A percentile compares a stretch with the other conserved stretches of the same genome.
Evolutionary conservation across 2,113 vertebrate species (phyloP).

Genomic region (Sisor rabdophorus): DNA sequence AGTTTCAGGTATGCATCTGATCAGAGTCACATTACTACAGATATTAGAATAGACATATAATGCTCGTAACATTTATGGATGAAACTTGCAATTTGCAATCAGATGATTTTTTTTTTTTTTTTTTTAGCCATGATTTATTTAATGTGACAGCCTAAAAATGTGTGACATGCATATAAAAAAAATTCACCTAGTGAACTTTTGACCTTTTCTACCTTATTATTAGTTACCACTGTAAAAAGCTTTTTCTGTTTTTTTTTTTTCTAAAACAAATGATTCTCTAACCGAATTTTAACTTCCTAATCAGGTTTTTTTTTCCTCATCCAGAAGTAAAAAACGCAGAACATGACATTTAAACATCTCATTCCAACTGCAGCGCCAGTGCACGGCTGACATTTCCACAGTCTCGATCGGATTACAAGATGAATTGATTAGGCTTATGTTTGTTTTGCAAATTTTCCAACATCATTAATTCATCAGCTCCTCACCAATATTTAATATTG

Average conservation of each 20-base stretch:
- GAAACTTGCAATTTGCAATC: too few relatives aligned
- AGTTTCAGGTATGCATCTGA: not conserved
- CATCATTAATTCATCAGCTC: not conserved
- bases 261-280: not conserved
- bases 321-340: not conserved
- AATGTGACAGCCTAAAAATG: too few relatives aligned
- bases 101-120: too few relatives aligned
- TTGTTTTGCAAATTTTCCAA: not conserved
- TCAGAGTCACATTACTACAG: not conserved
- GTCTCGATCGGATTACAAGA: not conserved
- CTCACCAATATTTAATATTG: not conserved
- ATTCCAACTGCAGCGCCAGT: not conserved
- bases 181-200: not conserved
- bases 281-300: not conserved
- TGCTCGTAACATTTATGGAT: not conserved
- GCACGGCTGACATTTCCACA: not conserved
- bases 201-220: not conserved
- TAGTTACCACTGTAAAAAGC: not conserved
- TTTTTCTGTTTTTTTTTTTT: too few relatives aligned
- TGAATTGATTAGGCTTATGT: not conserved
- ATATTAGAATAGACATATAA: not conserved
- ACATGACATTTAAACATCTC: constrained; percentile 3
- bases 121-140: too few relatives aligned
- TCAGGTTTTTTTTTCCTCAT: not conserved
- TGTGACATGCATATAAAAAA: too few relatives aligned